Evolutionary conservation across 2,888 invertebrate genomes (phyloP).

Genomic region (Amphipyra tragopoginis): DNA sequence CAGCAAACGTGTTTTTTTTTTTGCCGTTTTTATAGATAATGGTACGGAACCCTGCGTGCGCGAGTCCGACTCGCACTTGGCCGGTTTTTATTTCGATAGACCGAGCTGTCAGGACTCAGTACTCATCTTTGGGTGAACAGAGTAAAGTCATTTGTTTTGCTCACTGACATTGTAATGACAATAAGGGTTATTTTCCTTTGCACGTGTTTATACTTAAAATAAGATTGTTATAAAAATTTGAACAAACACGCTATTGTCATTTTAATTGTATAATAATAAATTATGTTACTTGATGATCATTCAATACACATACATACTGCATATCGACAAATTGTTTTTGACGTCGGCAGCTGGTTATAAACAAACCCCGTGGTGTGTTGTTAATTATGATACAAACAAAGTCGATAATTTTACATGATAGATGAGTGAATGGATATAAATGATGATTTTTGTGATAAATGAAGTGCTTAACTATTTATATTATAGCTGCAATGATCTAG

Average conservation of each 20-base stretch:
- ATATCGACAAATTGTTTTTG: constrained; percentile 17
- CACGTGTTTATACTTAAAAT: constrained; percentile 1
- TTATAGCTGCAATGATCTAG: constrained; percentile 10
- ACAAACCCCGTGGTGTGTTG: not conserved
- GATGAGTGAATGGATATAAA: constrained; percentile 12
- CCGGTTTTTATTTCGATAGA: no score
- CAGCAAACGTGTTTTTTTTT: no score
- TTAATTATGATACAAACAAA: constrained; percentile 3
- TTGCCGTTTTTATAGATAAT: no score
- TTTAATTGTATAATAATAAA: constrained; percentile 31
- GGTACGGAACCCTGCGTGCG: no score
- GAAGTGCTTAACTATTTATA: constrained; percentile 7
- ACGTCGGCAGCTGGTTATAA: not conserved
- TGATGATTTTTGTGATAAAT: constrained; percentile 38
- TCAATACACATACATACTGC: no score
- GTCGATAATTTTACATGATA: constrained; percentile 11
- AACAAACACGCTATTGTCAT: constrained; percentile 42
- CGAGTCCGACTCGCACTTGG: no score
- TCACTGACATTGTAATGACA: no score
- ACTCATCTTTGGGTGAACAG: no score
- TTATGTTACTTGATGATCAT: constrained; percentile 16
- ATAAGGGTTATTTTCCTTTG: constrained; percentile 5
- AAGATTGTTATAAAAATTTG: constrained; percentile 41
- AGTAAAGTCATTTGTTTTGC: no score
- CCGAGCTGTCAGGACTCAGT: no score